phyloP scores from a whole-genome alignment of 2,113 vertebrate genomes.

The Mastomys coucha region DNA sequence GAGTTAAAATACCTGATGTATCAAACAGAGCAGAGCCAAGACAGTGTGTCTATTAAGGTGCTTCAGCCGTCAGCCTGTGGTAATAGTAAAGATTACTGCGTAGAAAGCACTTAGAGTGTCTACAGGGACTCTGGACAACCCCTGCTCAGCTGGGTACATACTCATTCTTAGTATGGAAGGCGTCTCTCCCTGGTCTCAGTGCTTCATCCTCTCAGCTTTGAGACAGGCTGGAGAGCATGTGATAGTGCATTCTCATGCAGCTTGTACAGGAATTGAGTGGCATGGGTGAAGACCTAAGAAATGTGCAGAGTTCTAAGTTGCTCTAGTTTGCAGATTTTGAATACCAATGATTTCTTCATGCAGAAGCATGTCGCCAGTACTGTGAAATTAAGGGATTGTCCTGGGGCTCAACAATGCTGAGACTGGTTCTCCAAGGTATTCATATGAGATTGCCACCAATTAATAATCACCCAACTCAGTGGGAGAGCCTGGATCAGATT shows the following conservation, averaged over 20 bases:
- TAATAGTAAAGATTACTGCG: background rate
- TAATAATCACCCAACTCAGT: background rate
- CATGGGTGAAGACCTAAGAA: background rate
- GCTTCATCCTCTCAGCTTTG: background rate
- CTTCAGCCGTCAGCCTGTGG: background rate
- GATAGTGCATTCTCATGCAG: background rate
- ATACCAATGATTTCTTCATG: background rate
- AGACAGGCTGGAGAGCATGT: background rate
- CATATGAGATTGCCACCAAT: constrained; percentile 58
- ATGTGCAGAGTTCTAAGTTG: background rate
- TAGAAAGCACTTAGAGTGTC: background rate
- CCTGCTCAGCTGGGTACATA: background rate
- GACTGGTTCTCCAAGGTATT: background rate
- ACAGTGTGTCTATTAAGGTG: background rate
- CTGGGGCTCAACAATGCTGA: background rate
- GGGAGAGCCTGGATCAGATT: background rate
- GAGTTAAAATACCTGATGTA: background rate
- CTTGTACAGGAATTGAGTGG: background rate
- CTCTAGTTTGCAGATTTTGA: background rate
- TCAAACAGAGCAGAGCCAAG: background rate
- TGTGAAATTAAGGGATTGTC: background rate
- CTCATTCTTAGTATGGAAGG: background rate
- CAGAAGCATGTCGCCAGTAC: background rate
- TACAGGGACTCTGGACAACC: background rate
- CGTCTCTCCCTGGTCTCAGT: background rate